A percentile compares a stretch with the other conserved stretches of the same genome.
These are phyloP conservation scores for Drosophila baimaii DNA, from an alignment of 1,140 invertebrate genomes.

Conservation along the genomic window DNA sequence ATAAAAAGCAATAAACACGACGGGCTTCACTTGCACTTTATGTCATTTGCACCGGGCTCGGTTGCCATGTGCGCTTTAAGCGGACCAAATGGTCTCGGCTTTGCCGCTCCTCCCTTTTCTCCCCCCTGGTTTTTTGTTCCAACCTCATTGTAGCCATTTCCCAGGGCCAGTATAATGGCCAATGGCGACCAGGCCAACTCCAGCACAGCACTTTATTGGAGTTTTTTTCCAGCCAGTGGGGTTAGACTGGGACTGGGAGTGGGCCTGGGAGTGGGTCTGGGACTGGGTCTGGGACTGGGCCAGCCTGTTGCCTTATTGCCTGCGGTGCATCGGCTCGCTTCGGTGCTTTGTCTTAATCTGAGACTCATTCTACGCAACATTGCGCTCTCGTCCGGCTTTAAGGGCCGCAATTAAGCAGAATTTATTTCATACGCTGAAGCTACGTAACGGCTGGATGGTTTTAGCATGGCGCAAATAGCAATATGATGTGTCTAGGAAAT, in stretches of 20 bases:
- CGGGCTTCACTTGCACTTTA: slow-evolving; percentile 68
- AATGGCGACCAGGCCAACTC: slow-evolving; percentile 15
- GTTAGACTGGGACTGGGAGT: not conserved
- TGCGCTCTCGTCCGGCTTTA: slow-evolving; percentile 50
- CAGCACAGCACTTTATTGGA: slow-evolving; percentile 49
- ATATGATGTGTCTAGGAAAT: slow-evolving; percentile 1
- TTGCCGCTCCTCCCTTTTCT: not conserved
- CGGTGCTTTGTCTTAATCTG: slow-evolving; percentile 78
- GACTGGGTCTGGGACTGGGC: slow-evolving; percentile 19
- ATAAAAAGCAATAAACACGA: slow-evolving; percentile 80
- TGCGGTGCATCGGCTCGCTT: slow-evolving; percentile 38
- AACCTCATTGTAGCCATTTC: slow-evolving; percentile 18
- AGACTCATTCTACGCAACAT: slow-evolving; percentile 65
- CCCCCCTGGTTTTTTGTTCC: not conserved
- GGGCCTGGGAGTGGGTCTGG: not conserved
- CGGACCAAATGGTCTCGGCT: slow-evolving; percentile 49
- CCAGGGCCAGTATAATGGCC: slow-evolving; percentile 33
- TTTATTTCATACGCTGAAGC: slow-evolving; percentile 42
- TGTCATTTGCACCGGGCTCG: slow-evolving; percentile 64
- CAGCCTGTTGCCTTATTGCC: slow-evolving; percentile 27
- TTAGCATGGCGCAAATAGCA: not conserved
- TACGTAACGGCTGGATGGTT: slow-evolving; percentile 29
- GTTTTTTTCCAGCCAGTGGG: slow-evolving; percentile 41
- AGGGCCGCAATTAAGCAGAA: slow-evolving; percentile 68
- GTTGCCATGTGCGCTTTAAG: slow-evolving; percentile 63